Percentiles rank a stretch among this genome's conserved stretches.
phyloP scores from a whole-genome alignment of 2,797 vertebrate genomes.

The Oreonectes daqikongensis region DNA sequence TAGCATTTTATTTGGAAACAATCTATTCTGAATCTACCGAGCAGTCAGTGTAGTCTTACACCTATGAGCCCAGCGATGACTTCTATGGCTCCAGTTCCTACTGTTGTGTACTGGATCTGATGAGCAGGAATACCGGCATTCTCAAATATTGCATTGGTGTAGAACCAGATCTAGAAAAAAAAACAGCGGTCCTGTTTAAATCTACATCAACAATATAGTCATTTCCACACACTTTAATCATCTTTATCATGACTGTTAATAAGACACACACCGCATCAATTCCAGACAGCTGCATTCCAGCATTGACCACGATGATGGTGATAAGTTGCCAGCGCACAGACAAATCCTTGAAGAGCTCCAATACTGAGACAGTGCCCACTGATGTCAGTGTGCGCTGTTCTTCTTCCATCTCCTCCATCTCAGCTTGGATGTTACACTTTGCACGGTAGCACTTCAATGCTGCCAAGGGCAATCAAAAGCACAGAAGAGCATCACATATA shows the following conservation, averaged over 20 bases:
- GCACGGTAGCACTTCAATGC: constrained; percentile 80
- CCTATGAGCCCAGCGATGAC: constrained; percentile 85
- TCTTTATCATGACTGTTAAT: neutral
- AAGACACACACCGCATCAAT: constrained; percentile 82
- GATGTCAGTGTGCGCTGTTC: constrained; percentile 83
- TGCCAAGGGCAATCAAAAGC: constrained; percentile 51
- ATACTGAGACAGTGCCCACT: constrained; percentile 73
- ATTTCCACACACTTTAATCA: neutral
- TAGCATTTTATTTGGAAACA: neutral
- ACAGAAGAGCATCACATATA: neutral
- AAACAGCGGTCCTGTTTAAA: neutral
- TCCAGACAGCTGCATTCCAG: constrained; percentile 90
- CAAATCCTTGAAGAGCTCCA: constrained; percentile 76
- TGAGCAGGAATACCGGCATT: constrained; percentile 79
- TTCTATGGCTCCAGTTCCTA: constrained; percentile 87
- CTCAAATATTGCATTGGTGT: constrained; percentile 88
- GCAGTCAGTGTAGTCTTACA: constrained; percentile 70
- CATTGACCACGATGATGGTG: constrained; percentile 83
- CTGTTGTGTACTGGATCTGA: constrained; percentile 86
- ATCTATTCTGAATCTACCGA: neutral
- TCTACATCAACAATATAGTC: neutral
- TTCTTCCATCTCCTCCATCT: constrained; percentile 87
- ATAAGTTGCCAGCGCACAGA: constrained; percentile 84
- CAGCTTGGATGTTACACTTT: constrained; percentile 75
- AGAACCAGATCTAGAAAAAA: constrained; percentile 89